Evolutionary conservation across 2,888 invertebrate species (phyloP), one percentile per base, ranked within the genome.

Genomic region (Chrysolina americana): DNA sequence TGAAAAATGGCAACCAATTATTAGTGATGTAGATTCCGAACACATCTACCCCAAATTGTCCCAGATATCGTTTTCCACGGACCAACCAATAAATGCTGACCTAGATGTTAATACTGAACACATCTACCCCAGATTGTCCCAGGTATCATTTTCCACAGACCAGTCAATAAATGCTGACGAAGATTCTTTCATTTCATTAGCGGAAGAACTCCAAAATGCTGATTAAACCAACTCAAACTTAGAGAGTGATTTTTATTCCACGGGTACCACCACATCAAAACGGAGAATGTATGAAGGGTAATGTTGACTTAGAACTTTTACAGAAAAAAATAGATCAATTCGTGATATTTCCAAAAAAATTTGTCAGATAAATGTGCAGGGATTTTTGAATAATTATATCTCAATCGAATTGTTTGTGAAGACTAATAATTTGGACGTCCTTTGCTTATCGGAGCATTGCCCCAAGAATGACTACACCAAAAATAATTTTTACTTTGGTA

Each of bases 21-120:
- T 4, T 13, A 15, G 36, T 63, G 63, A 63, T 36, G 63, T 63
- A 0, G 36, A 63, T 36, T 11, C 63, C 1, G 63, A 63, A 36
- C 63, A 63, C 63, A 15, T 63, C 63, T 63, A 63, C 63, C 63
- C 63, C 36, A 36, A 13, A 63, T 63, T 63, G 63, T 63, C 63
- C 15, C 63, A 63, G 63, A 15, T 63, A 63, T 63, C 63, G 63
- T 63, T 63, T 23, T 63, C 63, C 11, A 23, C 15, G 15, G 36
- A 63, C 63, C 63, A 63, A 13, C 63, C 28, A 36, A 13, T 13
- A 36, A 63, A 63, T 63, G 63, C 28, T 63, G 13, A 63, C n/a
- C 36, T 36, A 15, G 59, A 11, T 19, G 19, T 59, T 21, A 59
- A 10, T 59, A 21, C 21, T 59, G 59, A 59, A 13, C 59, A 63